Percentiles rank a stretch among this genome's conserved stretches.
Conservation (phyloP, 2,113 vertebrate species). For the Lucifuga dentata region DNA sequence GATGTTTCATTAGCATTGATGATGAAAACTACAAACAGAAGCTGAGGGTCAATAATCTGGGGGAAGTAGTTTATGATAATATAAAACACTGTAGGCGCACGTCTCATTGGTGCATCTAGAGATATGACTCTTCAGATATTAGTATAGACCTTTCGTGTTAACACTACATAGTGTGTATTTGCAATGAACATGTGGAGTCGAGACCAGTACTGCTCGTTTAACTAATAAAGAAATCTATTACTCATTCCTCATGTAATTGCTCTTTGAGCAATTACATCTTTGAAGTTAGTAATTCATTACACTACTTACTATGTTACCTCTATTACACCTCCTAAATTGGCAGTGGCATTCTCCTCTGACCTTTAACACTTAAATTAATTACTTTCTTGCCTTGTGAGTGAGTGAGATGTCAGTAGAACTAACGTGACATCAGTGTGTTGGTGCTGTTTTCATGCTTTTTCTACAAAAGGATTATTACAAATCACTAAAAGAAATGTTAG, state of each 20-base stretch:
- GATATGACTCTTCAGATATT: background rate
- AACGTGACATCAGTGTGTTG: slow-evolving; percentile 14
- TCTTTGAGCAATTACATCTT: too few species aligned
- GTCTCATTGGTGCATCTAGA: slow-evolving; percentile 42
- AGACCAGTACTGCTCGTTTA: slow-evolving; percentile 32
- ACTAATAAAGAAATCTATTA: slow-evolving; percentile 46
- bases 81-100: slow-evolving; percentile 43
- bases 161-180: background rate
- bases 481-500: too few species aligned
- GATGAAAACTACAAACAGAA: slow-evolving; percentile 71
- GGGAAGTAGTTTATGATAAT: slow-evolving; percentile 62
- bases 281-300: slow-evolving; percentile 38
- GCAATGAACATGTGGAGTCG: slow-evolving; percentile 1
- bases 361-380: slow-evolving; percentile 59
- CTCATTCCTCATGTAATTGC: slow-evolving; percentile 63
- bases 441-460: background rate
- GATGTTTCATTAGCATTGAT: slow-evolving; percentile 77
- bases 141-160: background rate
- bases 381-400: slow-evolving; percentile 10
- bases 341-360: slow-evolving; percentile 44
- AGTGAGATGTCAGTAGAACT: slow-evolving; percentile 31
- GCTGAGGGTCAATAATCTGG: slow-evolving; percentile 70
- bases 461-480: background rate
- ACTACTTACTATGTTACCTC: too few species aligned
- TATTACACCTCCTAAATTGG: too few species aligned